Base-by-base conservation (phyloP, 2,113 vertebrate species). In the Vanacampus margaritifer region DNA sequence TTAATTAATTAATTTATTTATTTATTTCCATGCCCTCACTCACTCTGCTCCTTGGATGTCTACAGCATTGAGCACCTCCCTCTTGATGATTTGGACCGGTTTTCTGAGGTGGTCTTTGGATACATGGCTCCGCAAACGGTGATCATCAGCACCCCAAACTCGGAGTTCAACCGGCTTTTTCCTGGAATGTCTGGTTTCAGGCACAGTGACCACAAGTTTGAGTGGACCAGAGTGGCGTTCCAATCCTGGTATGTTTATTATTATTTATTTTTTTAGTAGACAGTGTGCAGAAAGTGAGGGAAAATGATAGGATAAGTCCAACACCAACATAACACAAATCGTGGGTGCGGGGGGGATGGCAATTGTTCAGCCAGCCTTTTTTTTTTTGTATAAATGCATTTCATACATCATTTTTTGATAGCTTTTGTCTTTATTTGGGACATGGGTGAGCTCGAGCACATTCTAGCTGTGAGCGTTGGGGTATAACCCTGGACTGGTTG, bases 131-230 rank as follows among this genome's bases (percentile, higher is more conserved):
- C 97, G 26, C 69, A 68, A 4, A 80, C 88, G 2, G 87, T 94
- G 3, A 91, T 98, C 64, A 86, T 99, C 85, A 98, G 92, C 85
- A 99, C 95, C 61, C 97, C 97, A 23, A 99, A 99, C 84, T 91
- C 86, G 3, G 96, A 98, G 41, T 99, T 94, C 86, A 99, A 98
- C 75, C 74, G 84, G 26, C 84, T 98, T 41, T 76, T 99, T 26
- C 90, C 92, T 45, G 81, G 89, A 74, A 68, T 91, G 50, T 78
- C 46, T 0, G 83, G 90, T 26, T 93, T 94, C 73, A 93, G 97
- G 73, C 89, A 97, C 79, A 79, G 82, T 1, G 96, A 98, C 83
- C 97, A 99, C 88, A 98, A 95, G 80, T 99, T 98, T 76, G 96
- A 99, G 84, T 98, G 97, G 96, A 94, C 72, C 69, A 91, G 89